Percentiles rank a stretch among this genome's conserved stretches.
Conservation (phyloP, 2,113 vertebrate genomes). For the Protobothrops flavoviridis region DNA sequence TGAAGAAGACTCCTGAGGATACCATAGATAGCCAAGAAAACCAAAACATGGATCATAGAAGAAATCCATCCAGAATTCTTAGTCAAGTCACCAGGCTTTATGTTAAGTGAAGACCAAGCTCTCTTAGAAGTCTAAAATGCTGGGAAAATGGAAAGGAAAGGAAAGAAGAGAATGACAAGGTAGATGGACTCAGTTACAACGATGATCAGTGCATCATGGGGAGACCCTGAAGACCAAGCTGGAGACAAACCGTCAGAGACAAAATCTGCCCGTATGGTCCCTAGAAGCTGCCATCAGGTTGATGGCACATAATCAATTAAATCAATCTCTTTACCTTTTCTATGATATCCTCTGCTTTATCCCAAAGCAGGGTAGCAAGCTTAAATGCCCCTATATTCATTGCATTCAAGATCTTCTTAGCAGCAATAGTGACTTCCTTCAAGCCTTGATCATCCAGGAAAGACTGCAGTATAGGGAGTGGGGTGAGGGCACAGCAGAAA, state of each 20-base stretch:
- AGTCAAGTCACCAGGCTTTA: background rate
- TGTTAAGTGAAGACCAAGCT: background rate
- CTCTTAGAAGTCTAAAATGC: background rate
- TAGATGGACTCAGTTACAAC: background rate
- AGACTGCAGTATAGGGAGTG: constrained; percentile 75
- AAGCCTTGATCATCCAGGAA: constrained; percentile 89
- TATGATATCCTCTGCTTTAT: constrained; percentile 75
- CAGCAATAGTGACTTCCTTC: constrained; percentile 76
- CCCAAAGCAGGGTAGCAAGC: constrained; percentile 88
- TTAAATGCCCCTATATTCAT: constrained; percentile 73
- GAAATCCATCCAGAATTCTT: background rate
- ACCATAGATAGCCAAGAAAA: background rate
- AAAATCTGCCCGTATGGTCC: background rate
- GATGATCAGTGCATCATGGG: background rate
- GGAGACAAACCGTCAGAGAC: background rate
- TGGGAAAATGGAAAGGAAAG: background rate
- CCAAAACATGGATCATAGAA: background rate
- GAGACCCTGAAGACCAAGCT: background rate
- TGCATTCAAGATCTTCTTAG: constrained; percentile 79
- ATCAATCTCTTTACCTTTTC: constrained; percentile 75
- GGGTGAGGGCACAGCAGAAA: background rate
- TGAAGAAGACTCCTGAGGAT: background rate
- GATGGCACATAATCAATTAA: background rate
- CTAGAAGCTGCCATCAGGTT: background rate
- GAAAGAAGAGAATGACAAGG: background rate